These are phyloP conservation scores for Caenorhabditis sp. DNA, from an alignment of 2,888 invertebrate species.

Conservation along the genomic window DNA sequence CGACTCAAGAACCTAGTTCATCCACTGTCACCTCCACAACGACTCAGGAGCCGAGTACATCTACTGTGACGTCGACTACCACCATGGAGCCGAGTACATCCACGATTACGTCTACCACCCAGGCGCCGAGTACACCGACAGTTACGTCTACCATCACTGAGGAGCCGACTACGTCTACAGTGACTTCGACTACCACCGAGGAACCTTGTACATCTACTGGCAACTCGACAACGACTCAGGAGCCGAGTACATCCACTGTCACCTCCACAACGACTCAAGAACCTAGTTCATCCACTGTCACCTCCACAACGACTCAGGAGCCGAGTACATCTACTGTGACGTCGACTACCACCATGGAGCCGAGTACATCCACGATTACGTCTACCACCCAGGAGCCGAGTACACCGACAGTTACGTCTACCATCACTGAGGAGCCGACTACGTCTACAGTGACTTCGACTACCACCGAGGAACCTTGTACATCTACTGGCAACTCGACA, in stretches of 20 bases:
- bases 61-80: background rate
- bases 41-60: background rate
- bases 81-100: background rate
- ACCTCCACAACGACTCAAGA: background rate
- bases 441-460: no score
- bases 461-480: no score
- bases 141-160: background rate
- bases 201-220: background rate
- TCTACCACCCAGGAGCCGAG: background rate
- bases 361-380: background rate
- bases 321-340: background rate
- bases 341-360: background rate
- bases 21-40: background rate
- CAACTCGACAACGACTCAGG: background rate
- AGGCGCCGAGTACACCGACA: no score
- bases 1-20: background rate
- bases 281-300: background rate
- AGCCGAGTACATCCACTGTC: background rate
- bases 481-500: no score
- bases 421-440: background rate
- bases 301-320: background rate
- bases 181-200: background rate
- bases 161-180: background rate
- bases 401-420: background rate
- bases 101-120: no score